A percentile compares a stretch with the other conserved stretches of the same genome.
Evolutionary conservation across 2,113 vertebrate species (phyloP).

Genomic region (Cariama cristata): DNA sequence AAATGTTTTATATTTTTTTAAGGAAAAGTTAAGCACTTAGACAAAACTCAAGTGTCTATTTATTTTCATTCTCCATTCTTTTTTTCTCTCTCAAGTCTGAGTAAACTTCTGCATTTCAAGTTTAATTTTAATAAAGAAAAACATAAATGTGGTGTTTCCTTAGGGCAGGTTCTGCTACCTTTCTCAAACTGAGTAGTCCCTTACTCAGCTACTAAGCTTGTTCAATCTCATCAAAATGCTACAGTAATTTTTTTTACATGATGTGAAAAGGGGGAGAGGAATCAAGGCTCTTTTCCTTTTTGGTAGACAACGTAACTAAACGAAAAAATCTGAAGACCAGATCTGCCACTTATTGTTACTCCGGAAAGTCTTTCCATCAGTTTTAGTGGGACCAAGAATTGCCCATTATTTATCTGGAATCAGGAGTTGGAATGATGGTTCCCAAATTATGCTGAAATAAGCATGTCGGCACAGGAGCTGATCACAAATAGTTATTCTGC

Average conservation of each 20-base stretch:
- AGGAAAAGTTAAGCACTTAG: background rate
- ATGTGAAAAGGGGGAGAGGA: conserved; percentile 48
- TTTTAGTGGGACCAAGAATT: background rate
- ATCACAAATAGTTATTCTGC: background rate
- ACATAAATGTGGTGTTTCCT: background rate
- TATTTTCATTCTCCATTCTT: background rate
- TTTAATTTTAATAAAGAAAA: background rate
- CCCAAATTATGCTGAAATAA: background rate
- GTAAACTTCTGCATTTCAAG: background rate
- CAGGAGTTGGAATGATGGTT: background rate
- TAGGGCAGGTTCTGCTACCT: background rate
- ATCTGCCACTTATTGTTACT: background rate
- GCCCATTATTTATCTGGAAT: background rate
- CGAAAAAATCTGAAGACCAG: background rate
- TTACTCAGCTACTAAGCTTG: background rate
- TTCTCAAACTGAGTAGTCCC: background rate
- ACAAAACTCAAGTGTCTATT: background rate
- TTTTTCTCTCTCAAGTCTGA: background rate
- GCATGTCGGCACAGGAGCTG: background rate
- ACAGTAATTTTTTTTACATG: background rate
- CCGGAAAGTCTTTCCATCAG: background rate
- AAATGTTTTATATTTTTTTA: background rate
- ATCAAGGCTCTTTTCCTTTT: background rate
- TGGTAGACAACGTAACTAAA: background rate
- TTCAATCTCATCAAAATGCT: background rate